These are phyloP conservation scores for Camponotus pennsylvanicus DNA, from an alignment of 1,140 invertebrate species.

Conservation along the genomic window DNA sequence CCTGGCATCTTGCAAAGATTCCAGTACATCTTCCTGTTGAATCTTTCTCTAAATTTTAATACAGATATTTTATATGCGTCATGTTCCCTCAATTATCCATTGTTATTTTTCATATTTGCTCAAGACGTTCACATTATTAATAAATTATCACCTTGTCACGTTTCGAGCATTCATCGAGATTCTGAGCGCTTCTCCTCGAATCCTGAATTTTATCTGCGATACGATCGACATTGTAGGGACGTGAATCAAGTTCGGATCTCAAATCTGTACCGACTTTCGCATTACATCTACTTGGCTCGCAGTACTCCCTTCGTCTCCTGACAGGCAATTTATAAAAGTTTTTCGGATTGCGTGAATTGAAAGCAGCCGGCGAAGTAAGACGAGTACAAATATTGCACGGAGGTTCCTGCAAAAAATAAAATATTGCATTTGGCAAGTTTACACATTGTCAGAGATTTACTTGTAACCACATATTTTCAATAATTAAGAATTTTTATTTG, in stretches of 20 bases:
- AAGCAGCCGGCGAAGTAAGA: slow-evolving; percentile 14
- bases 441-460: background rate
- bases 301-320: slow-evolving; percentile 22
- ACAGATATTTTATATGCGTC: background rate
- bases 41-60: slow-evolving; percentile 9
- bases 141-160: slow-evolving; percentile 16
- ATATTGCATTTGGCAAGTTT: slow-evolving; percentile 14
- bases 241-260: slow-evolving; percentile 6
- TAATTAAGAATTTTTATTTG: background rate
- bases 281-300: slow-evolving; percentile 51
- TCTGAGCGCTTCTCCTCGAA: slow-evolving; percentile 61
- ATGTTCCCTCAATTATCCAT: background rate
- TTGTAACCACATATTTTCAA: background rate
- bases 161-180: slow-evolving; percentile 42
- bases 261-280: slow-evolving; percentile 44
- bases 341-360: slow-evolving; percentile 12
- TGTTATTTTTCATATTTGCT: background rate
- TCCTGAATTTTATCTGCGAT: slow-evolving; percentile 66
- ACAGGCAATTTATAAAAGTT: slow-evolving; percentile 28
- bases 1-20: background rate
- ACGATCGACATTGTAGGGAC: slow-evolving; percentile 34
- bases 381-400: slow-evolving; percentile 48
- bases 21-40: background rate
- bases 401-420: slow-evolving; percentile 53
- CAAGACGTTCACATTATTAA: background rate